Evolutionary conservation across 2,888 invertebrate species (phyloP), one percentile per base, ranked within the genome.

Genomic region (Megaustenia siamemsis): DNA sequence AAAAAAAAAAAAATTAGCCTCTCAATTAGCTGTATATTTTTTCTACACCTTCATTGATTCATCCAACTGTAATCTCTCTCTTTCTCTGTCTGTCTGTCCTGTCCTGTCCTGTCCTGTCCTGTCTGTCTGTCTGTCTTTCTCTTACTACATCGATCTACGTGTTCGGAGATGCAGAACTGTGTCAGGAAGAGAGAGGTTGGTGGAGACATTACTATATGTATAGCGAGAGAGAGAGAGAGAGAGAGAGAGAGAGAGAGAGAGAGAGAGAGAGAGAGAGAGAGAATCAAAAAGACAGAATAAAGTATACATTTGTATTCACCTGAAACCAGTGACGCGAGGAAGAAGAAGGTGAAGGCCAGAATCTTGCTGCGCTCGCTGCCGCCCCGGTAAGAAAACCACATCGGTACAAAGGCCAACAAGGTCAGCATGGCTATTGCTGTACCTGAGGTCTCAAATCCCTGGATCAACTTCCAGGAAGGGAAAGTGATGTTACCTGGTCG

Each of bases 221-320:
- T n/a, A n/a, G n/a, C n/a, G n/a, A n/a, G n/a, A n/a, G n/a, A n/a
- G n/a, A n/a, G n/a, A n/a, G n/a, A n/a, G n/a, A n/a, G n/a, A n/a
- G n/a, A n/a, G n/a, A n/a, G n/a, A n/a, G n/a, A n/a, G n/a, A n/a
- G n/a, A n/a, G n/a, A n/a, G 38, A 45, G 38, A 10, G 45, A 38
- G 75, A 38, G 75, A 75, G 75, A 43, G 75, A 43, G 38, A 75
- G 75, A 43, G 38, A 75, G n/a, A n/a, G n/a, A n/a, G n/a, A n/a
- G n/a, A n/a, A n/a, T n/a, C n/a, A n/a, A n/a, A n/a, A n/a, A n/a
- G n/a, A 38, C 24, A 75, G 66, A n/a, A 8, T 12, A 18, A 49
- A n/a, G n/a, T n/a, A n/a, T n/a, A n/a, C n/a, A n/a, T n/a, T n/a
- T n/a, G n/a, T n/a, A n/a, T n/a, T n/a, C n/a, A 83, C 83, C 63